Base-by-base conservation (phyloP, 2,797 vertebrate genomes). In the Chloroceryle amazona region DNA sequence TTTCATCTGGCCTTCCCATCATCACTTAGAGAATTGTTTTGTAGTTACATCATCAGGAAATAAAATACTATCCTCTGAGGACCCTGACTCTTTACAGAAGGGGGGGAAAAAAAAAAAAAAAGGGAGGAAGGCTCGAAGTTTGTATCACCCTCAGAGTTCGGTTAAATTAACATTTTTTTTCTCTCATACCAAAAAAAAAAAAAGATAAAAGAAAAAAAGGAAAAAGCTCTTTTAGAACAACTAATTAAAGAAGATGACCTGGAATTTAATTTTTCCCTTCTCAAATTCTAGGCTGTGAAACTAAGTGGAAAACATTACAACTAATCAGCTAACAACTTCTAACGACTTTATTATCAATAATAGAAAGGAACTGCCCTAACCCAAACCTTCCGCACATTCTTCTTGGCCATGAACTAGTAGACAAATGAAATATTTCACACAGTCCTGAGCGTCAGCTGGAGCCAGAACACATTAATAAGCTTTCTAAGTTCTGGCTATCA, bases 11-110 rank as follows among this genome's bases (percentile, higher is more conserved):
- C 98, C 98, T 98, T 98, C 98, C 98, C 98, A 98, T 98, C 98
- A 98, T 98, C 97, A 98, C 97, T 98, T 96, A 82, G 96, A 98
- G 96, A 98, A 98, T 98, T 98, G 98, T 98, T 98, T 98, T 96
- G 97, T 97, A 98, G 98, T 99, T 98, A 99, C 98, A 98, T 99
- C 98, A 99, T 97, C 98, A 98, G 97, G 98, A 98, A 98, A 98
- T 98, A 98, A 98, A 98, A 98, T 93, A 98, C 95, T 97, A 97
- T 97, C 96, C 98, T 97, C 98, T 93, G 93, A 96, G 97, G 98
- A 98, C 98, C 98, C 97, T 12, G 9, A 98, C 98, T 97, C 97
- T 97, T 96, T 94, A 97, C 96, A 97, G 94, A 97, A 80, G 16
- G 44, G 44, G 44, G 20, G 44, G 44, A n/a, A n/a, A n/a, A 11